Evolutionary conservation across 2,888 invertebrate species (phyloP).

Genomic region (Epiblema foenella): DNA sequence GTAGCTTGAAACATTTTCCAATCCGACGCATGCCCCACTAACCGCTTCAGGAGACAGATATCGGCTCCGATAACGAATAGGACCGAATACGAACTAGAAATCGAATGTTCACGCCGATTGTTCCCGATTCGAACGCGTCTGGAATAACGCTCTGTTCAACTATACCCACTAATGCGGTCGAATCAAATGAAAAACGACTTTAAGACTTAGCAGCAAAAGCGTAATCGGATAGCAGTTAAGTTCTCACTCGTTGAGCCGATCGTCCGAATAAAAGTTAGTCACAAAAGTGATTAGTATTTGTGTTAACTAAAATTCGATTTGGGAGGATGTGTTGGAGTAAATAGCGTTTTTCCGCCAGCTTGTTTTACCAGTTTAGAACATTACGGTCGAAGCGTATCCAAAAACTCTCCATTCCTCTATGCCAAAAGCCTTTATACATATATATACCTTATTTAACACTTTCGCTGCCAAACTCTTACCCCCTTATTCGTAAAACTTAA

Average conservation of each 20-base stretch:
- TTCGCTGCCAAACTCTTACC: too few relatives aligned
- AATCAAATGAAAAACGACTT: conserved; percentile 21
- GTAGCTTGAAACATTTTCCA: conserved; percentile 9
- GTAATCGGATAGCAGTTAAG: conserved; percentile 1
- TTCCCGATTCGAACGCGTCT: conserved; percentile 48
- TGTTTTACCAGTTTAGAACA: background rate
- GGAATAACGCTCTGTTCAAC: conserved; percentile 43
- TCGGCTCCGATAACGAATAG: conserved; percentile 44
- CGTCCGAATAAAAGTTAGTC: conserved; percentile 42
- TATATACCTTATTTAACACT: too few relatives aligned
- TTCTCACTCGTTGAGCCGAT: conserved; percentile 38
- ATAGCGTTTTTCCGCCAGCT: conserved; percentile 18
- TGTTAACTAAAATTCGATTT: conserved; percentile 44
- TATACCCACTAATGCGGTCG: conserved; percentile 14
- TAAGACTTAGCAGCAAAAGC: conserved; percentile 5
- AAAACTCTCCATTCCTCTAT: too few relatives aligned
- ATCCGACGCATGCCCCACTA: conserved; percentile 35
- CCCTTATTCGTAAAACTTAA: too few relatives aligned
- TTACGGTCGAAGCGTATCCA: too few relatives aligned
- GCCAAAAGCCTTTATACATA: too few relatives aligned
- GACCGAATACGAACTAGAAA: conserved; percentile 45
- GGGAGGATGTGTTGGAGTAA: conserved; percentile 28
- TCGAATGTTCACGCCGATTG: conserved; percentile 55
- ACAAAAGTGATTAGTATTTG: conserved; percentile 44
- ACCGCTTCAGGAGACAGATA: conserved; percentile 21